A percentile compares a stretch with the other conserved stretches of the same genome.
These are phyloP conservation scores for Gambusia holbrooki DNA, from an alignment of 2,113 vertebrate genomes.

Conservation along the genomic window DNA sequence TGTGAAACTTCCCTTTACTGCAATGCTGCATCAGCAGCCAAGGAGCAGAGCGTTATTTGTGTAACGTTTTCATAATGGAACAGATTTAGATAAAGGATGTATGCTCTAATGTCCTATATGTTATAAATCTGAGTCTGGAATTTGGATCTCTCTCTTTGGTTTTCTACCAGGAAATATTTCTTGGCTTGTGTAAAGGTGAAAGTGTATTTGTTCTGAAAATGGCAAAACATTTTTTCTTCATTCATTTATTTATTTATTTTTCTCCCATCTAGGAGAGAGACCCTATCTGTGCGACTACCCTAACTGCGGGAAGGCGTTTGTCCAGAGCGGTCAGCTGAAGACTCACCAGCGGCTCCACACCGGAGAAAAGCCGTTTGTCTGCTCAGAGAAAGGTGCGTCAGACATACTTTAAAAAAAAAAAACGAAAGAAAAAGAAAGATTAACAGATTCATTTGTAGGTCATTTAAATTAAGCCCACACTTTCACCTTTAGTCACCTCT, in stretches of 20 bases:
- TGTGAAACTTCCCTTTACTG: neutral
- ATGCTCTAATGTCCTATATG: neutral
- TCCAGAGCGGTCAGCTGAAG: slow-evolving; percentile 98
- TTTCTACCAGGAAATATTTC: neutral
- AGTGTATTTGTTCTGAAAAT: neutral
- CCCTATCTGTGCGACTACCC: slow-evolving; percentile 98
- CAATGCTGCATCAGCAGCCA: neutral
- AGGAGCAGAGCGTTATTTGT: neutral
- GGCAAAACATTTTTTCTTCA: too few relatives aligned
- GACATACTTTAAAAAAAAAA: neutral
- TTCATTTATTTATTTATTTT: neutral
- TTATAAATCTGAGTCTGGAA: neutral
- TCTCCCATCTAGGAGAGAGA: slow-evolving; percentile 85
- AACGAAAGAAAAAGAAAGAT: too few relatives aligned
- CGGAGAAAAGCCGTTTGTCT: slow-evolving; percentile 97
- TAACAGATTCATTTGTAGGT: neutral
- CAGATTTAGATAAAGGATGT: too few relatives aligned
- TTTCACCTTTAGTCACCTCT: slow-evolving; percentile 1
- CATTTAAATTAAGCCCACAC: neutral
- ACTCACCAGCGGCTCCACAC: slow-evolving; percentile 98
- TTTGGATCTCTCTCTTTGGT: neutral
- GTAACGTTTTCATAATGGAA: neutral
- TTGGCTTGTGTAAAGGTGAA: neutral
- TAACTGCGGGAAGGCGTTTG: slow-evolving; percentile 96
- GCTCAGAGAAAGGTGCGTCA: slow-evolving; percentile 91